Conservation (phyloP, 2,888 invertebrate species). For the Mellilla xanthometata region DNA sequence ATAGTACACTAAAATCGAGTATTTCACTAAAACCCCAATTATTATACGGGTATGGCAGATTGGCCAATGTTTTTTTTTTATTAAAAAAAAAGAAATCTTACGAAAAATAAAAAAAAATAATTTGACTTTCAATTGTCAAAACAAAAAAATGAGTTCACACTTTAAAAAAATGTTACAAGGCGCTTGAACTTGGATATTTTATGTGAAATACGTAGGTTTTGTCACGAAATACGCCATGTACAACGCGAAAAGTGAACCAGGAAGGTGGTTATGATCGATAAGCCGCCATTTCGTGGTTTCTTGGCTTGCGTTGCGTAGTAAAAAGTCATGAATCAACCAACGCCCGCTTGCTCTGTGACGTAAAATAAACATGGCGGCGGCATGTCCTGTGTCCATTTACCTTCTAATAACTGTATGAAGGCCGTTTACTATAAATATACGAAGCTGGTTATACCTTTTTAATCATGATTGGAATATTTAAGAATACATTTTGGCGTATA, state of each 20-base stretch:
- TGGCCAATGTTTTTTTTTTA: conserved; percentile 72
- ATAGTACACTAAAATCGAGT: conserved; percentile 19
- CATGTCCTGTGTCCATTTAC: neutral
- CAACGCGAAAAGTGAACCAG: conserved; percentile 10
- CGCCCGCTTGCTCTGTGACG: neutral
- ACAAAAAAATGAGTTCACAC: conserved; percentile 11
- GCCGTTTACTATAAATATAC: too few species aligned
- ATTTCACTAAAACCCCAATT: conserved; percentile 30
- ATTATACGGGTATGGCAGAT: conserved; percentile 43
- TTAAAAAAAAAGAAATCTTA: conserved; percentile 46
- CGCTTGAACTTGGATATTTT: neutral
- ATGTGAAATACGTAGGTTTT: conserved; percentile 6
- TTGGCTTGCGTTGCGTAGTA: conserved; percentile 5
- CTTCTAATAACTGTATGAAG: too few species aligned
- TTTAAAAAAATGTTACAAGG: neutral
- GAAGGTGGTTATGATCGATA: conserved; percentile 25
- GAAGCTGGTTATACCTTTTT: too few species aligned
- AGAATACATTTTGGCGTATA: too few species aligned
- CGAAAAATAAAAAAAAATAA: conserved; percentile 50
- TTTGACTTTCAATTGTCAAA: conserved; percentile 14
- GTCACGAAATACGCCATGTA: neutral
- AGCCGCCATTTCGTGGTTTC: conserved; percentile 50
- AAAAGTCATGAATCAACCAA: too few species aligned
- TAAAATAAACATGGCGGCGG: conserved; percentile 14
- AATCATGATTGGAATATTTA: too few species aligned